A percentile compares a stretch with the other conserved stretches of the same genome.
Conservation (phyloP, 2,888 invertebrate genomes). For the Fissipunctia ypsillon region DNA sequence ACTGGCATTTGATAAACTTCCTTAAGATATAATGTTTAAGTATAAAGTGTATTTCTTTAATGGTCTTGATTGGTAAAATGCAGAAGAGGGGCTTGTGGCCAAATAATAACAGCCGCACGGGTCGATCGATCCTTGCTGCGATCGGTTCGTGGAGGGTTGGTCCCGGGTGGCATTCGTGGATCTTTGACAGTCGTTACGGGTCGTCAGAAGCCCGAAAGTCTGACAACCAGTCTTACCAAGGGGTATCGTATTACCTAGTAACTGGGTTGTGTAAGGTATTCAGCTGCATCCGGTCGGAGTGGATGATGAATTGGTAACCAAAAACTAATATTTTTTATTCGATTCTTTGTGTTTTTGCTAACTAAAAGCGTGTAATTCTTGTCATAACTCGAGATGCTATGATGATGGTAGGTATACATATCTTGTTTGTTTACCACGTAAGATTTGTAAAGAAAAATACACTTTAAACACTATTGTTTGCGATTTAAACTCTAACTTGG, state of each 20-base stretch:
- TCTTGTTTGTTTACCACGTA: constrained; percentile 15
- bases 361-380: not conserved
- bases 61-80: not conserved
- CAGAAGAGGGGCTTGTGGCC: not conserved
- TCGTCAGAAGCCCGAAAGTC: no score
- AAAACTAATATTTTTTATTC: not conserved
- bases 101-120: not conserved
- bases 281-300: not conserved
- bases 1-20: constrained; percentile 74
- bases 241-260: not conserved
- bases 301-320: not conserved
- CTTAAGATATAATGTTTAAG: constrained; percentile 50
- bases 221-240: not conserved
- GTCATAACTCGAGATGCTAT: not conserved
- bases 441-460: not conserved
- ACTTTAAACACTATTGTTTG: not conserved
- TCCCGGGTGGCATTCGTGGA: not conserved
- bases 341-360: not conserved
- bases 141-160: not conserved
- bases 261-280: not conserved
- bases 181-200: not conserved
- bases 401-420: no score
- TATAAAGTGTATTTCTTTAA: constrained; percentile 50
- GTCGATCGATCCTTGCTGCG: not conserved
- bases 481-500: constrained; percentile 40